These are phyloP conservation scores for Dioctria rufipes DNA, from an alignment of 2,888 invertebrate species.

Conservation along the genomic window DNA sequence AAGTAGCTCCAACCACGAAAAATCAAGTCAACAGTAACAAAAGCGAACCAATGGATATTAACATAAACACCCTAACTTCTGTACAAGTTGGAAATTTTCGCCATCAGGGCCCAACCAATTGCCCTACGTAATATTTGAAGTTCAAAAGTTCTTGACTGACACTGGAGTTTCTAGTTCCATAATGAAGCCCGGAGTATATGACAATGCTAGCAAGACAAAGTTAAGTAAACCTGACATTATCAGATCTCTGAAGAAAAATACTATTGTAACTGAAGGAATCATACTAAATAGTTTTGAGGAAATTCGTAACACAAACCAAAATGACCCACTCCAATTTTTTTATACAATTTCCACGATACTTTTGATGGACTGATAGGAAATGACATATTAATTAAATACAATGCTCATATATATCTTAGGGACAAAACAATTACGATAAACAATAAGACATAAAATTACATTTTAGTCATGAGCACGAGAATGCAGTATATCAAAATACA, in stretches of 20 bases:
- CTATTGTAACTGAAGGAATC: too few relatives aligned
- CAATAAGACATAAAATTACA: not conserved
- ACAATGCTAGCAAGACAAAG: not conserved
- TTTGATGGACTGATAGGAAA: conserved; percentile 48
- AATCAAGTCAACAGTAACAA: not conserved
- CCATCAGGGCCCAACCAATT: too few relatives aligned
- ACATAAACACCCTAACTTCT: not conserved
- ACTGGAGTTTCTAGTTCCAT: conserved; percentile 8
- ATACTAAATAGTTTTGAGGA: too few relatives aligned
- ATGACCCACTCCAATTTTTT: conserved; percentile 1
- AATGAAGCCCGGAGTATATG: not conserved
- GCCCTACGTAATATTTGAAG: too few relatives aligned
- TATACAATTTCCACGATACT: conserved; percentile 28
- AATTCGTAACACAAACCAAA: too few relatives aligned
- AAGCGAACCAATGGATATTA: not conserved
- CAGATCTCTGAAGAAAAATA: too few relatives aligned
- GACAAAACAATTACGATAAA: not conserved
- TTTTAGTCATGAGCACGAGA: not conserved
- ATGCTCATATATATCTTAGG: not conserved
- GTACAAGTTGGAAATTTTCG: conserved; percentile 17
- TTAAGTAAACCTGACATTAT: too few relatives aligned
- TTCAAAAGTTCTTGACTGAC: not conserved
- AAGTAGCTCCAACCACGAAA: not conserved
- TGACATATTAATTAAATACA: conserved; percentile 12
- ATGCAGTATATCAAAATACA: conserved; percentile 28